A percentile compares a stretch with the other conserved stretches of the same genome.
phyloP scores from a whole-genome alignment of 2,888 invertebrate species.

The Onthophagus sagittarius region DNA sequence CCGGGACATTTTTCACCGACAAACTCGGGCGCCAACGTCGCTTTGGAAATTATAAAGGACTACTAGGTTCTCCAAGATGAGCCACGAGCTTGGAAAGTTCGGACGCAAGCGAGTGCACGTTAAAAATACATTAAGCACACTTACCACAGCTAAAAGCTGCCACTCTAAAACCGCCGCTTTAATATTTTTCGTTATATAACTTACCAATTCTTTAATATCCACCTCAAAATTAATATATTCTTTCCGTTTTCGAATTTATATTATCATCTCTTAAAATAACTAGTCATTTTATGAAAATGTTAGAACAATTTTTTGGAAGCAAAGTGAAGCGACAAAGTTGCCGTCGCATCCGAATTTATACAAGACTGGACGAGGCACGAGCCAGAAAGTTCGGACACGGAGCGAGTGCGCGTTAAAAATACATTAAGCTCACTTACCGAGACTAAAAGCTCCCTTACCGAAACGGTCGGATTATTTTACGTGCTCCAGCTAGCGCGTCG shows the following conservation, averaged over 20 bases:
- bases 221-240: not conserved
- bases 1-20: not conserved
- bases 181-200: not conserved
- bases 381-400: conserved; percentile 18
- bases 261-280: no score
- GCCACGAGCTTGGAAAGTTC: conserved; percentile 25
- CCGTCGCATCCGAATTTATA: not conserved
- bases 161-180: conserved; percentile 16
- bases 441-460: conserved; percentile 23
- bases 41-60: not conserved
- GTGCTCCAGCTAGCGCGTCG: not conserved
- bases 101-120: conserved; percentile 35
- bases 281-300: not conserved
- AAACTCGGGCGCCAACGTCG: not conserved
- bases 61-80: conserved; percentile 18
- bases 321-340: not conserved
- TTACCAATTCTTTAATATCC: not conserved
- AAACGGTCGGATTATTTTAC: conserved; percentile 18
- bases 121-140: conserved; percentile 41
- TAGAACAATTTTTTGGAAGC: not conserved
- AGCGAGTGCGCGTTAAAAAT: conserved; percentile 41
- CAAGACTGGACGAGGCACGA: conserved; percentile 27
- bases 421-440: conserved; percentile 35
- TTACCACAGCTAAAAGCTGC: conserved; percentile 24
- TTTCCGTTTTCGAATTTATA: no score